Conservation (phyloP, 2,888 invertebrate species). For the Gymnocheta viridis region DNA sequence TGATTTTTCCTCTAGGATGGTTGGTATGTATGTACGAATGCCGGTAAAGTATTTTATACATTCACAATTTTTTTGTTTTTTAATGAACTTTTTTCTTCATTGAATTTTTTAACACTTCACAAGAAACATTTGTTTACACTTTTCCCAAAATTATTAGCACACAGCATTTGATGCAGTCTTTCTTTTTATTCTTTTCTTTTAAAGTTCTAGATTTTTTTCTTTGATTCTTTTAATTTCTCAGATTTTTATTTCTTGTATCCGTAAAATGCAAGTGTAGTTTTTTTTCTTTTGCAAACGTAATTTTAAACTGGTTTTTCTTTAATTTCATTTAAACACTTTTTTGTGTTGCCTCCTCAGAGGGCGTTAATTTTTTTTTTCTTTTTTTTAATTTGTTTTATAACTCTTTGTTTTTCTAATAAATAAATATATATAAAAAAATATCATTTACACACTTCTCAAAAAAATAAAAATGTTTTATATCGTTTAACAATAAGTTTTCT, state of each 20-base stretch:
- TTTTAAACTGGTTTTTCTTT: slow-evolving; percentile 54
- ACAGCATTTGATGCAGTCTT: background rate
- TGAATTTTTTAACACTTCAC: slow-evolving; percentile 21
- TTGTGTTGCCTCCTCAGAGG: slow-evolving; percentile 23
- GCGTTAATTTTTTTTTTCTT: slow-evolving; percentile 25
- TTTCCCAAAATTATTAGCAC: slow-evolving; percentile 25
- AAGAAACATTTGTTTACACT: slow-evolving; percentile 31
- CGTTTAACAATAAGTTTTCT: slow-evolving; percentile 12
- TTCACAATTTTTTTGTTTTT: background rate
- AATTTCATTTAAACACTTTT: slow-evolving; percentile 39
- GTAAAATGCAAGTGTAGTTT: slow-evolving; percentile 66
- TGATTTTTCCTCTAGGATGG: slow-evolving; percentile 76
- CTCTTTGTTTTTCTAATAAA: slow-evolving; percentile 35
- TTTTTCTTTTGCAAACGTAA: slow-evolving; percentile 20
- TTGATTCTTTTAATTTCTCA: slow-evolving; percentile 9
- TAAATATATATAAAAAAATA: slow-evolving; percentile 7
- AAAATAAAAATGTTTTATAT: slow-evolving; percentile 50
- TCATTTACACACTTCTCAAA: slow-evolving; percentile 20
- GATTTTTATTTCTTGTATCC: slow-evolving; percentile 37
- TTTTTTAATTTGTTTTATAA: slow-evolving; percentile 45
- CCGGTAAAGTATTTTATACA: slow-evolving; percentile 45
- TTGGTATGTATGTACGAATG: slow-evolving; percentile 15
- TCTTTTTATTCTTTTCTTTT: background rate
- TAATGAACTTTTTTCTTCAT: slow-evolving; percentile 19
- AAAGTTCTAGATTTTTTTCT: background rate